A percentile compares a stretch with the other conserved stretches of the same genome.
Evolutionary conservation across 2,888 invertebrate genomes (phyloP).

Genomic region (Mythimna albipuncta): DNA sequence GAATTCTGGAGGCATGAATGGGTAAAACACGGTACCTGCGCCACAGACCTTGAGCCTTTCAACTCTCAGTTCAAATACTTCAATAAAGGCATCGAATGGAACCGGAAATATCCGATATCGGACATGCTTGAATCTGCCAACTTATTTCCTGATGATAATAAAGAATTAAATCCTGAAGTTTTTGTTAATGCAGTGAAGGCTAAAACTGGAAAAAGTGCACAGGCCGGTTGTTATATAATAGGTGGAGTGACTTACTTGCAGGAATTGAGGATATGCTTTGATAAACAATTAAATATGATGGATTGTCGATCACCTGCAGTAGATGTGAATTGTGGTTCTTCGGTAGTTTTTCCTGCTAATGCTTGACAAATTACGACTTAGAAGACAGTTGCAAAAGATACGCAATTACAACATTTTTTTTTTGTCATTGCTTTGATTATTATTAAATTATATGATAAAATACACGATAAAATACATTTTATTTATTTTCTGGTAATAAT

Average conservation of each 20-base stretch:
- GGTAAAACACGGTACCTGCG: constrained; percentile 26
- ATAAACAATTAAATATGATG: constrained; percentile 91
- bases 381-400: background rate
- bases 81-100: constrained; percentile 31
- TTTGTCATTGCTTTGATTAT: too few relatives aligned
- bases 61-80: constrained; percentile 31
- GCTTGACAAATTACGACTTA: background rate
- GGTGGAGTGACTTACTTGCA: constrained; percentile 88
- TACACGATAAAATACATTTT: too few relatives aligned
- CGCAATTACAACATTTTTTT: too few relatives aligned
- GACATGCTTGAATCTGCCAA: constrained; percentile 10
- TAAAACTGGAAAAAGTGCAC: constrained; percentile 4
- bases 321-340: background rate
- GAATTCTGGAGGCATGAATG: constrained; percentile 37
- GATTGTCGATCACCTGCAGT: constrained; percentile 90
- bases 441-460: too few relatives aligned
- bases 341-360: constrained; percentile 12
- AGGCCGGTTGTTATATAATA: background rate
- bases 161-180: background rate
- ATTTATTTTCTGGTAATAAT: too few relatives aligned
- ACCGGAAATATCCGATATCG: constrained; percentile 6
- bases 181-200: constrained; percentile 15
- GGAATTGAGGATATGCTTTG: constrained; percentile 93
- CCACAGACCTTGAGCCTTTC: background rate
- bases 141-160: constrained; percentile 6